Base-by-base conservation (phyloP, 2,113 vertebrate genomes). In the Thunnus thynnus region DNA sequence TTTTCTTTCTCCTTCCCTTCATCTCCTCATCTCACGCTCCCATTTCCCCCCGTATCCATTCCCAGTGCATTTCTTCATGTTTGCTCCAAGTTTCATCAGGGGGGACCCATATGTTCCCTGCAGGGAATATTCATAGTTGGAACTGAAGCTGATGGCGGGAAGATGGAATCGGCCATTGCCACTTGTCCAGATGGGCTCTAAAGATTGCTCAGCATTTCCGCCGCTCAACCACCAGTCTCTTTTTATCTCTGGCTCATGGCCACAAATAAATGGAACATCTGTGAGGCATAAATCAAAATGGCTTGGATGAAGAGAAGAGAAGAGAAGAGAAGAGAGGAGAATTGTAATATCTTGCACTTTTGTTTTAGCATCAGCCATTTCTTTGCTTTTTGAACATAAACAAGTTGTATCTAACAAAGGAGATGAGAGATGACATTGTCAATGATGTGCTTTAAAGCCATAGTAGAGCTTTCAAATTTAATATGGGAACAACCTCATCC, bases 261-360 rank as follows among this genome's bases (percentile, higher is more conserved):
- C 67, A 82, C 61, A 68, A 75, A 82, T 85, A 80, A 81, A 83
- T 6, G 2, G 36, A 78, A 73, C 88, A 89, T 87, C 88, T 90
- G 89, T 73, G 81, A 67, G 1, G 9, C 69, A 82, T 86, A 55
- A 86, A 76, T 88, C 83, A 90, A 71, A 74, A 75, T n/a, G 12
- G 41, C 44, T 14, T 4, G 18, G 13, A 47, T 44, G 30, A 75
- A 64, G 36, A 65, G n/a, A 22, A 2, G 18, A 61, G 54, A 22
- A 2, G 18, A 61, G 54, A 58, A 2, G 18, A 61, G 54, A 58
- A 58, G 41, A 54, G 32, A 58, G 25, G 7, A 56, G 50, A 52
- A 68, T 10, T 41, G 36, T 41, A 20, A 77, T 17, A 3, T n/a
- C 16, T 57, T 30, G 18, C 18, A 22, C n/a, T 63, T 60, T 2